phyloP scores from a whole-genome alignment of 2,113 vertebrate species.

The Ornithorhynchus anatinus region DNA sequence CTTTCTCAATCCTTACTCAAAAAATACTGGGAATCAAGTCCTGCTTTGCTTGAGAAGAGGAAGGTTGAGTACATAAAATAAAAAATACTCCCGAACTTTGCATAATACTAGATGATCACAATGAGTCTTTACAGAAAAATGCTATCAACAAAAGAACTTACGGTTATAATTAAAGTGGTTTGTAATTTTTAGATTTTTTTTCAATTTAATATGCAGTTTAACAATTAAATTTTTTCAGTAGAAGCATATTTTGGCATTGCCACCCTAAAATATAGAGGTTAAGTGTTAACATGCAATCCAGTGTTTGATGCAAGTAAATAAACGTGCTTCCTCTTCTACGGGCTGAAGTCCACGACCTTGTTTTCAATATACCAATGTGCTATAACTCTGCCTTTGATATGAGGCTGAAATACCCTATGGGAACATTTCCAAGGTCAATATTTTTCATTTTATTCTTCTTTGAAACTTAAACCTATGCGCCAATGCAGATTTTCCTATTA shows the following conservation, averaged over 20 bases:
- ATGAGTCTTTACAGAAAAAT: conserved; percentile 16
- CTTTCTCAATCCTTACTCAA: too few relatives aligned
- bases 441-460: conserved; percentile 26
- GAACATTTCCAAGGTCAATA: conserved; percentile 51
- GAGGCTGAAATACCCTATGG: conserved; percentile 49
- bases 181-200: conserved; percentile 38
- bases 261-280: conserved; percentile 63
- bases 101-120: conserved; percentile 20
- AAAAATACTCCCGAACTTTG: conserved; percentile 15
- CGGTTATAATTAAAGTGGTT: conserved; percentile 58
- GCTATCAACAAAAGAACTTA: conserved; percentile 31
- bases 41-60: too few relatives aligned
- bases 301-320: conserved; percentile 66
- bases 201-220: conserved; percentile 45
- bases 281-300: conserved; percentile 68
- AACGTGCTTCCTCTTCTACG: conserved; percentile 61
- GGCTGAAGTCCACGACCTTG: conserved; percentile 57
- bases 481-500: conserved; percentile 22
- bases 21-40: too few relatives aligned
- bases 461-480: conserved; percentile 31
- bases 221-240: conserved; percentile 63
- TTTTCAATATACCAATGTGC: conserved; percentile 61
- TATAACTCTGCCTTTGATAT: conserved; percentile 49
- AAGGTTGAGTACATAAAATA: neutral
- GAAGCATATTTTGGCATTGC: conserved; percentile 63